Percentiles rank a stretch among this genome's conserved stretches.
phyloP scores from a whole-genome alignment of 2,797 vertebrate genomes.

The Spondyliosoma cantharus region DNA sequence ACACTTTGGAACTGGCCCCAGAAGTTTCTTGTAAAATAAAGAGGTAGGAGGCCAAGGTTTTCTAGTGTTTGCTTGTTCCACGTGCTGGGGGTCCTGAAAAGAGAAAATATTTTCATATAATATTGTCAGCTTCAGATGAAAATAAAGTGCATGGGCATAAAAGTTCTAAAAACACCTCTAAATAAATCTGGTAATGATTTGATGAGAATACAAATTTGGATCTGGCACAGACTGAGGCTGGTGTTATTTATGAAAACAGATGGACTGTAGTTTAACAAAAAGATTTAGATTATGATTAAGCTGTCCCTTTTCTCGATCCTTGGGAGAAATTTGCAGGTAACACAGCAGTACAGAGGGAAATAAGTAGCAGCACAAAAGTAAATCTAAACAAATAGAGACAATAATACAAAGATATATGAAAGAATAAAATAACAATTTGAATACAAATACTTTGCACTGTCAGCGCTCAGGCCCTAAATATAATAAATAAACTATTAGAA shows the following conservation, averaged over 20 bases:
- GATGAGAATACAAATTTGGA: background rate
- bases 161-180: background rate
- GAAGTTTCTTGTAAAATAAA: conserved; percentile 69
- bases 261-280: background rate
- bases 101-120: conserved; percentile 7
- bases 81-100: conserved; percentile 55
- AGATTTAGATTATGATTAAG: too few relatives aligned
- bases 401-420: too few relatives aligned
- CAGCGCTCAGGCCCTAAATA: too few relatives aligned
- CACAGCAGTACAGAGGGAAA: too few relatives aligned
- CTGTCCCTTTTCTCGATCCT: too few relatives aligned
- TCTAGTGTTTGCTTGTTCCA: conserved; percentile 74
- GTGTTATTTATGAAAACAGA: background rate
- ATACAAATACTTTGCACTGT: too few relatives aligned
- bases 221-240: too few relatives aligned
- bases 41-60: conserved; percentile 66
- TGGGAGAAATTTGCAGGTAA: too few relatives aligned
- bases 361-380: too few relatives aligned
- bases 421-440: too few relatives aligned
- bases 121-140: background rate
- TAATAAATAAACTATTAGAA: too few relatives aligned
- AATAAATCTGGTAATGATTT: background rate
- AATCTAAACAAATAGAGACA: too few relatives aligned
- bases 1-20: conserved; percentile 66
- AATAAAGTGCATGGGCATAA: background rate